Evolutionary conservation across 30 jellyfish, hydroid and myxozoan species (phyloP).

Genomic region (Cassiopea xamachana): DNA sequence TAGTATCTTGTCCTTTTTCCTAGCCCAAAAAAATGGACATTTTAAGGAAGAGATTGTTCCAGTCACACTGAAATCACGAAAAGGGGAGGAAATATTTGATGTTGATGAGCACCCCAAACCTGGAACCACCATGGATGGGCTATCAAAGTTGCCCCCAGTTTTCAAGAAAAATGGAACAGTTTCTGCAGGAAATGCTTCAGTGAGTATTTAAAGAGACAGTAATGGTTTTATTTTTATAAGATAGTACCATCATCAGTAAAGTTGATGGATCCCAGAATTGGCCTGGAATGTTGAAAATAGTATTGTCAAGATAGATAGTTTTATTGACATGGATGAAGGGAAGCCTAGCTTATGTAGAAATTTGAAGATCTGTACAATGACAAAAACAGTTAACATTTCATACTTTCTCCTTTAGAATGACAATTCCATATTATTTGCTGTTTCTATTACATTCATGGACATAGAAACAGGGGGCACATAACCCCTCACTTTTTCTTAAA

Average conservation of each 20-base stretch:
- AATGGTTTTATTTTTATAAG: not conserved
- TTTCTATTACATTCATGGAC: too few species aligned
- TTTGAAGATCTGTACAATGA: not conserved
- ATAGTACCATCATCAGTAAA: not conserved
- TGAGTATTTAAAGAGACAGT: constrained; percentile 26
- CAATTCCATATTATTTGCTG: not conserved
- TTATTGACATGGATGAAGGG: too few species aligned
- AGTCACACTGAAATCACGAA: constrained; percentile 72
- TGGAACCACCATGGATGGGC: constrained; percentile 75
- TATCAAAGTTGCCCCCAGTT: constrained; percentile 86
- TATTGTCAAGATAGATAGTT: too few species aligned
- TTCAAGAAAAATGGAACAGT: constrained; percentile 92
- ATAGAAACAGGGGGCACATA: too few species aligned
- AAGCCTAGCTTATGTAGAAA: too few species aligned
- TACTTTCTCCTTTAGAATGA: not conserved
- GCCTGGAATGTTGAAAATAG: too few species aligned
- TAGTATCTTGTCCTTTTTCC: not conserved
- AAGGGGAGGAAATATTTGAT: constrained; percentile 58
- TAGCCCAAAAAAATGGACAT: constrained; percentile 85
- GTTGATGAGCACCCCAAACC: constrained; percentile 96
- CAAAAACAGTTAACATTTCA: not conserved
- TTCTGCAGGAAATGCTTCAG: constrained; percentile 97
- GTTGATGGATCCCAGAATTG: too few species aligned
- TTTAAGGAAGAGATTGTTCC: constrained; percentile 92
- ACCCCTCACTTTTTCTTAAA: too few species aligned